phyloP scores from a whole-genome alignment of 2,888 invertebrate species.

The Sericinus montela region DNA sequence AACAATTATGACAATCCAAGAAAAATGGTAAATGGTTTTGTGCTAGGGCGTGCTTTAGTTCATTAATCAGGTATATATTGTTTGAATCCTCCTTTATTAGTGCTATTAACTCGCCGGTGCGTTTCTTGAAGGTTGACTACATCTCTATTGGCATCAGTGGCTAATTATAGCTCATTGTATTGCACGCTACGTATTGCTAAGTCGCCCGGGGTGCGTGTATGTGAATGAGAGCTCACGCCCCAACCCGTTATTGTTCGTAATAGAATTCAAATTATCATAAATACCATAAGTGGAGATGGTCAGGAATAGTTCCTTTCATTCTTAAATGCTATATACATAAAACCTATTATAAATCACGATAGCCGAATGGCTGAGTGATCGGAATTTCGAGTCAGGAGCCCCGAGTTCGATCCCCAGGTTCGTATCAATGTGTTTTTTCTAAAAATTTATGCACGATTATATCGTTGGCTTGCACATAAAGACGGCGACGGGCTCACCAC shows the following conservation, averaged over 20 bases:
- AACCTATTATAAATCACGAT: not conserved
- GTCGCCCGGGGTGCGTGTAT: slow-evolving; percentile 53
- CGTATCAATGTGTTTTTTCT: too few relatives aligned
- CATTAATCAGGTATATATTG: slow-evolving; percentile 52
- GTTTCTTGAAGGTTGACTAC: slow-evolving; percentile 37
- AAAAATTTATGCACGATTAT: too few relatives aligned
- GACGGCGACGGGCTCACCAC: too few relatives aligned
- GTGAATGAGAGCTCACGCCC: slow-evolving; percentile 38
- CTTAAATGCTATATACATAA: not conserved
- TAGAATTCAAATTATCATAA: not conserved
- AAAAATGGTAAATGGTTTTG: slow-evolving; percentile 19
- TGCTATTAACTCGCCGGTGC: slow-evolving; percentile 46
- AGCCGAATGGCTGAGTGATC: too few relatives aligned
- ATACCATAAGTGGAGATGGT: not conserved
- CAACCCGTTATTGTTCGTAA: slow-evolving; percentile 18
- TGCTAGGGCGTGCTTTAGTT: slow-evolving; percentile 25
- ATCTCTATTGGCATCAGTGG: slow-evolving; percentile 55
- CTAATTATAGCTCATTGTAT: slow-evolving; percentile 54
- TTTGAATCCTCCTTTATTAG: slow-evolving; percentile 52
- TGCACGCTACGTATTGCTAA: slow-evolving; percentile 49
- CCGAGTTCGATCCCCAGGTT: too few relatives aligned
- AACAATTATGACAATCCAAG: too few relatives aligned
- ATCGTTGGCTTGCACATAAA: too few relatives aligned
- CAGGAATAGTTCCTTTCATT: not conserved
- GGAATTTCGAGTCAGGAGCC: too few relatives aligned